Evolutionary conservation across 1,140 invertebrate genomes (phyloP), one percentile per base, ranked within the genome.

Genomic region (Pseudomyrmex cubaensis): DNA sequence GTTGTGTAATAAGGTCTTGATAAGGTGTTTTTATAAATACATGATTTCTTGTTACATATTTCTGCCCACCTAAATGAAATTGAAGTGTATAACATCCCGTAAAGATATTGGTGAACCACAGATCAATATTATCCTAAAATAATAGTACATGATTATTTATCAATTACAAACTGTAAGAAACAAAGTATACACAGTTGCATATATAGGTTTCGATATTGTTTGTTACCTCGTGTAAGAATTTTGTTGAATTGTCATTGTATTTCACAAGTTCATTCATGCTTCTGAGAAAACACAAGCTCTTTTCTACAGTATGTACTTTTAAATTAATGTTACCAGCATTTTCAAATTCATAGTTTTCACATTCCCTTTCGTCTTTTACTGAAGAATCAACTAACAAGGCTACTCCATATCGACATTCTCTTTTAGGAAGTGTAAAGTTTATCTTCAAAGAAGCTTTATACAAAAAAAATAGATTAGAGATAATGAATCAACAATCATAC

Each of bases 341-440:
- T 17, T 54, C 10, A 35, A 70, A 78, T 0, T 59, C 5, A 20
- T 78, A 72, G 7, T 72, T 0, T 13, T 7, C 5, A 20, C 76
- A 80, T 35, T 70, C 56, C 35, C 4, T 15, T 50, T 70, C 54
- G 59, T 61, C n/a, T 4, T 80, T 35, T 0, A 80, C 72, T 0
- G 1, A 80, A 17, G 76, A 66, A 15, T 80, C 48, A 15, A 80
- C n/a, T n/a, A 80, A 72, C 15, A 80, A 80, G 2, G 54, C 3
- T 17, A 80, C 1, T 35, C 12, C 54, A 25, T 20, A 61, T n/a
- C 8, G 13, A 15, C 76, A 80, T 20, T 80, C 15, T 35, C 1
- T 80, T 50, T 70, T 80, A 35, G 76, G 76, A 35, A 44, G 22
- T 48, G 12, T 1, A 59, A 80, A 80, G 1, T 12, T 5, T 20